A percentile compares a stretch with the other conserved stretches of the same genome.
Evolutionary conservation across 2,888 invertebrate species (phyloP).

Genomic region (Temnothorax unifasciatus): DNA sequence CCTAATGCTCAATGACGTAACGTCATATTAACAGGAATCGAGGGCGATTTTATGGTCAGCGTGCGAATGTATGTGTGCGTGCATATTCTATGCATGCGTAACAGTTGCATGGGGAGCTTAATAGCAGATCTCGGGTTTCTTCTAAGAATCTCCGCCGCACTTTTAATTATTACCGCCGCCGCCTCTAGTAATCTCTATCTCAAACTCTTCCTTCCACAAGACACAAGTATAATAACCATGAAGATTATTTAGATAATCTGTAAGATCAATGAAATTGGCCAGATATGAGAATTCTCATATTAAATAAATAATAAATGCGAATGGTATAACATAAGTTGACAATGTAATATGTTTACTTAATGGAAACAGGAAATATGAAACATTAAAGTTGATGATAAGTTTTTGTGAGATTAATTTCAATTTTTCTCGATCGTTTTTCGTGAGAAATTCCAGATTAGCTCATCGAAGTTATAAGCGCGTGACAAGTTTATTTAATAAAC

Average conservation of each 20-base stretch:
- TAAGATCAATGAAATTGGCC: not conserved
- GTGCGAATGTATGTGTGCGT: slow-evolving; percentile 50
- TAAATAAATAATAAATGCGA: not conserved
- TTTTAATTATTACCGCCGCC: slow-evolving; percentile 52
- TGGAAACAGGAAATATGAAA: not conserved
- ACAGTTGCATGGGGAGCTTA: slow-evolving; percentile 60
- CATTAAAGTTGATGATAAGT: not conserved
- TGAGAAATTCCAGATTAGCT: not conserved
- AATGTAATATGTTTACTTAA: not conserved
- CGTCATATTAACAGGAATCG: slow-evolving; percentile 68
- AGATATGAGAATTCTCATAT: not conserved
- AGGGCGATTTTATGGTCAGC: slow-evolving; percentile 39
- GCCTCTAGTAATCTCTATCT: slow-evolving; percentile 56
- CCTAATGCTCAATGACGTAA: slow-evolving; percentile 51
- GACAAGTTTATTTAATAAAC: slow-evolving; percentile 26
- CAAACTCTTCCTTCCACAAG: slow-evolving; percentile 22
- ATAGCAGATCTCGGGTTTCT: slow-evolving; percentile 73
- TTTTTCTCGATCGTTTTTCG: not conserved
- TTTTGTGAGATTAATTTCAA: not conserved
- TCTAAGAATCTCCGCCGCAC: slow-evolving; percentile 69
- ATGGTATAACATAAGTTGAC: not conserved
- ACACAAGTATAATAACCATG: not conserved
- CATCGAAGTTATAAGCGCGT: not conserved
- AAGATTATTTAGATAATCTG: slow-evolving; percentile 13
- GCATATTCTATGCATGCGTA: slow-evolving; percentile 59